These are phyloP conservation scores for Drosophila niveifrons DNA, from an alignment of 2,888 invertebrate species.

Conservation along the genomic window DNA sequence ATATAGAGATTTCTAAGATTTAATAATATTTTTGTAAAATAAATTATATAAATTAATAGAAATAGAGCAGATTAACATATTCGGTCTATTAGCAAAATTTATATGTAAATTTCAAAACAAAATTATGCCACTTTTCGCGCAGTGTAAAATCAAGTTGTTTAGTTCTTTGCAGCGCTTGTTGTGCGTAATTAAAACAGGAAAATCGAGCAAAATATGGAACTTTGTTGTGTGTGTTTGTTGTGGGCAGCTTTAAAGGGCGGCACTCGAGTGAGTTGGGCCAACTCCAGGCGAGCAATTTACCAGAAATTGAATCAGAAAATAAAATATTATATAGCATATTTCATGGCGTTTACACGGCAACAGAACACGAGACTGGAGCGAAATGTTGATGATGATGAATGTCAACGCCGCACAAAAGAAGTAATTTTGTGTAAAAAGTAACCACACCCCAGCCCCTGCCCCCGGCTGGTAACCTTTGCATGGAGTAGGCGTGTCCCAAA, in stretches of 20 bases:
- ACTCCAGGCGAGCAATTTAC: conserved; percentile 4
- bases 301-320: conserved; percentile 54
- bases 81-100: no score
- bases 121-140: neutral
- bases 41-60: no score
- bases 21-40: no score
- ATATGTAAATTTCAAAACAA: no score
- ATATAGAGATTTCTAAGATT: no score
- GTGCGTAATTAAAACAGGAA: conserved; percentile 56
- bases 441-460: conserved; percentile 1
- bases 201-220: neutral
- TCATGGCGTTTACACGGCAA: conserved; percentile 67
- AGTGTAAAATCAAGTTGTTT: conserved; percentile 37
- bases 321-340: conserved; percentile 74
- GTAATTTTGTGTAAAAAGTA: conserved; percentile 76
- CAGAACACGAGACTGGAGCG: conserved; percentile 9
- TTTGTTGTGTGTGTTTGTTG: conserved; percentile 9
- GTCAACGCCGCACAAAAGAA: conserved; percentile 75
- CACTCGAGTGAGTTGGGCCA: conserved; percentile 20
- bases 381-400: conserved; percentile 78
- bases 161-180: conserved; percentile 14
- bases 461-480: neutral
- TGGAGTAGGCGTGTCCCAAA: conserved; percentile 60
- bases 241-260: conserved; percentile 45
- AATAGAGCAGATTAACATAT: no score